Evolutionary conservation across 2,113 vertebrate species (phyloP).

Genomic region (Clinocottus analis): DNA sequence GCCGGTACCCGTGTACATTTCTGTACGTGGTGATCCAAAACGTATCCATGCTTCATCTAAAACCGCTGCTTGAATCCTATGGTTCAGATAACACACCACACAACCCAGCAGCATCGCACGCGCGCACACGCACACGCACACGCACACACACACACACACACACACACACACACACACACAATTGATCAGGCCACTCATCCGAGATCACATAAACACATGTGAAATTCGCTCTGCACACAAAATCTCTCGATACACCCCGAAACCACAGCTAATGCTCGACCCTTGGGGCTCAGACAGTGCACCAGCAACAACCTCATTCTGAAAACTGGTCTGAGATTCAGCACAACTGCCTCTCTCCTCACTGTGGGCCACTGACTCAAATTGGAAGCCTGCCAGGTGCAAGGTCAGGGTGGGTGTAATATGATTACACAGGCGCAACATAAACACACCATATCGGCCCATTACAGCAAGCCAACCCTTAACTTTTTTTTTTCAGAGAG

Average conservation of each 20-base stretch:
- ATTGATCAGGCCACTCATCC: not conserved
- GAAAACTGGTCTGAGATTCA: conserved; percentile 41
- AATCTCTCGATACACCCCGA: conserved; percentile 8
- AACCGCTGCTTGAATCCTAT: conserved; percentile 29
- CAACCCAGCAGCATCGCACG: conserved; percentile 16
- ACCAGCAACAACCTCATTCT: conserved; percentile 40
- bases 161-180: conserved; percentile 6
- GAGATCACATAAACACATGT: conserved; percentile 25
- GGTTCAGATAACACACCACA: conserved; percentile 25
- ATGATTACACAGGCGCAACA: conserved; percentile 41
- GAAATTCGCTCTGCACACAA: conserved; percentile 3
- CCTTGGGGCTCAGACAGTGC: conserved; percentile 44
- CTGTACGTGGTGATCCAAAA: conserved; percentile 8
- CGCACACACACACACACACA: not conserved
- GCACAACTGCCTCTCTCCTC: conserved; percentile 28
- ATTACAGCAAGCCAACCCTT: conserved; percentile 22
- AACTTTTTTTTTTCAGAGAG: conserved; percentile 2
- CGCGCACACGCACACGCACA: conserved; percentile 18
- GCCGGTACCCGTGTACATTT: not conserved
- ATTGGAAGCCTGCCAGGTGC: conserved; percentile 61
- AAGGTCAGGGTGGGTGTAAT: conserved; percentile 55
- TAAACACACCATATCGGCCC: conserved; percentile 39
- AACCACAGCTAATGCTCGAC: conserved; percentile 37
- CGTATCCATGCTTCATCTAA: conserved; percentile 30
- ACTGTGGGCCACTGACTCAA: conserved; percentile 48